A percentile compares a stretch with the other conserved stretches of the same genome.
Evolutionary conservation across 2,888 invertebrate species (phyloP).

Genomic region (Eulithis testata): DNA sequence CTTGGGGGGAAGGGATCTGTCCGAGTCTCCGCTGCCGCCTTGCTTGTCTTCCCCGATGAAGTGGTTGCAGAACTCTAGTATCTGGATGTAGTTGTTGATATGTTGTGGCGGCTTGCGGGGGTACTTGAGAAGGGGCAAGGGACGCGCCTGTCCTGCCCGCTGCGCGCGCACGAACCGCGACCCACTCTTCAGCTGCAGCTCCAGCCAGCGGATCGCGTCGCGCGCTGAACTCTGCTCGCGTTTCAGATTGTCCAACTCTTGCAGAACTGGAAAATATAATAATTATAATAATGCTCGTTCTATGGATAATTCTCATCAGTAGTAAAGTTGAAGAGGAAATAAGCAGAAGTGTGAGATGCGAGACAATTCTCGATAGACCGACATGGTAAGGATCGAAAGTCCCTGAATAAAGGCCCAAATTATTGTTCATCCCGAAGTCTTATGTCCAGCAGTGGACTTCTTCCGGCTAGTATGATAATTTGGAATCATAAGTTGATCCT

Average conservation of each 20-base stretch:
- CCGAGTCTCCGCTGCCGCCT: conserved; percentile 70
- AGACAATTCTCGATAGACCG: too few species aligned
- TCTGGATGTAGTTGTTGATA: conserved; percentile 90
- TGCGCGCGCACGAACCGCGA: conserved; percentile 95
- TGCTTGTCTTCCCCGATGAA: conserved; percentile 81
- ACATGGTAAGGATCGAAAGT: too few species aligned
- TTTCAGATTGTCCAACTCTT: conserved; percentile 94
- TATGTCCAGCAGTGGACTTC: too few species aligned
- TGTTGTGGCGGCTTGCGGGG: conserved; percentile 74
- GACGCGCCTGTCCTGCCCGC: conserved; percentile 91
- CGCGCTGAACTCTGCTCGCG: conserved; percentile 93
- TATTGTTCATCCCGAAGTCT: too few species aligned
- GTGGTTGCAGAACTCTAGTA: conserved; percentile 93
- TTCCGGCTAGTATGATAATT: too few species aligned
- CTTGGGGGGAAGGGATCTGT: conserved; percentile 59
- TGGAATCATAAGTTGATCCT: too few species aligned
- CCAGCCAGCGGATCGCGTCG: conserved; percentile 97
- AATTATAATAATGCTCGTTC: not conserved
- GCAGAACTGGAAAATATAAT: conserved; percentile 88
- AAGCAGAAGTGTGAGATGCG: too few species aligned
- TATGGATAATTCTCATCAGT: too few species aligned
- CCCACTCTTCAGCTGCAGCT: conserved; percentile 93
- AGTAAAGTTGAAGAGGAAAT: too few species aligned
- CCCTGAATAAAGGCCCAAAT: too few species aligned
- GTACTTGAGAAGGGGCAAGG: conserved; percentile 85